phyloP scores from a whole-genome alignment of 30 jellyfish, hydroid and myxozoan species.

The Rhopilema esculentum region DNA sequence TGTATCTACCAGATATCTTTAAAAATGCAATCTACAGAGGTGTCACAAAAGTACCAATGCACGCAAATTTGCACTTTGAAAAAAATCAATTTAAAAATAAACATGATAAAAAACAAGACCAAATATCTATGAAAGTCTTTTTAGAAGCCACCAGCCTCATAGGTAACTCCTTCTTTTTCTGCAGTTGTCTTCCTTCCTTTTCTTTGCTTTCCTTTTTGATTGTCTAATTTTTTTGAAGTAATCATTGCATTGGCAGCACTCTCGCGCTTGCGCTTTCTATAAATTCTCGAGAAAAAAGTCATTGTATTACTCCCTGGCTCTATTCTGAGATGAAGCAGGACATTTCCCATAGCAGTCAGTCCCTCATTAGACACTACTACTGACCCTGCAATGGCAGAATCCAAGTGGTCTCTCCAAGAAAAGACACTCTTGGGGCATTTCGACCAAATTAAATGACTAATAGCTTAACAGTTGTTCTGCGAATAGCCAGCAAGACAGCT shows the following conservation, averaged over 20 bases:
- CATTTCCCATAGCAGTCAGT: neutral
- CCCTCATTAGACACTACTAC: constrained; percentile 38
- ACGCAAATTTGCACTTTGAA: too few relatives aligned
- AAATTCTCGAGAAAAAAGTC: neutral
- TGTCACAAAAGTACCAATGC: too few relatives aligned
- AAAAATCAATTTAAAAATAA: too few relatives aligned
- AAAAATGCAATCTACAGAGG: too few relatives aligned
- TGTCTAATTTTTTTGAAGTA: neutral
- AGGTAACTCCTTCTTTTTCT: neutral
- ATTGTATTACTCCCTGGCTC: neutral
- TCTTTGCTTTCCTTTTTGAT: neutral
- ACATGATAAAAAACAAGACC: too few relatives aligned
- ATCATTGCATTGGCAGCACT: neutral
- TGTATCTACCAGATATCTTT: too few relatives aligned
- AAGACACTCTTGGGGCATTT: constrained; percentile 8
- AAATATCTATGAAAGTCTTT: too few relatives aligned
- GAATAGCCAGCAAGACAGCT: constrained; percentile 37
- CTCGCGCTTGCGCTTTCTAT: neutral
- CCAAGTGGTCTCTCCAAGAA: constrained; percentile 13
- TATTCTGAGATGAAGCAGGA: neutral
- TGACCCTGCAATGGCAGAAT: constrained; percentile 14
- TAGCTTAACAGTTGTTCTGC: constrained; percentile 18
- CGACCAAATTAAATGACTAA: constrained; percentile 16
- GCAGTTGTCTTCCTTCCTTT: neutral
- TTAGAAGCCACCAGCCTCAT: constrained; percentile 3